Conservation (phyloP, 1,140 invertebrate genomes). For the Aphaenogaster ashmeadi region DNA sequence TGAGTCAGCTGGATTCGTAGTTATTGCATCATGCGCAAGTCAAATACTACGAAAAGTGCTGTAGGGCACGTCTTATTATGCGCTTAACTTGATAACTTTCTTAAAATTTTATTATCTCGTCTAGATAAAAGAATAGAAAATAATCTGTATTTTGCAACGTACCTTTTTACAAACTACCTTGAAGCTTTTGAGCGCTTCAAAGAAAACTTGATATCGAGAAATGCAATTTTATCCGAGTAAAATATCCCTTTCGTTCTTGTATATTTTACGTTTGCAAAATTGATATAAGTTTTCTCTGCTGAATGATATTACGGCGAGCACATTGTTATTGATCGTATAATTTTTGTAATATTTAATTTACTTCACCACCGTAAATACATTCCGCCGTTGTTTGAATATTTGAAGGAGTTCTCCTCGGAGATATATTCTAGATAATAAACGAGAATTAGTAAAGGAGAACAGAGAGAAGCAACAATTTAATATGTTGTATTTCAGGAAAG, state of each 20-base stretch:
- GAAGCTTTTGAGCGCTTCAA: constrained; percentile 8
- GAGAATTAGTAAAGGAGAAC: constrained; percentile 16
- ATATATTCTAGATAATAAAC: not conserved
- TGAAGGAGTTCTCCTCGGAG: not conserved
- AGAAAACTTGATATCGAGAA: constrained; percentile 18
- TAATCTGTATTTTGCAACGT: not conserved
- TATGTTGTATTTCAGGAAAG: not conserved
- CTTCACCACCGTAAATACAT: not conserved
- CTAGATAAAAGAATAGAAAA: not conserved
- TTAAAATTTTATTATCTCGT: constrained; percentile 21
- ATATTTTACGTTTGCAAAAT: constrained; percentile 11
- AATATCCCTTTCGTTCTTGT: not conserved
- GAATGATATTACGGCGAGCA: constrained; percentile 5
- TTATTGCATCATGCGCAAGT: not conserved
- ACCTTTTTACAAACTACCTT: not conserved
- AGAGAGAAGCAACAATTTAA: constrained; percentile 36
- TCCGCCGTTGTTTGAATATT: not conserved
- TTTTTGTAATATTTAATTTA: constrained; percentile 3
- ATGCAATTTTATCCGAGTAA: constrained; percentile 33
- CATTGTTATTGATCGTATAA: not conserved
- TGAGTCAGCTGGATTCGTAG: constrained; percentile 36
- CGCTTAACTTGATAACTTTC: constrained; percentile 16
- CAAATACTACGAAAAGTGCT: not conserved
- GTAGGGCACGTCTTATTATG: constrained; percentile 2
- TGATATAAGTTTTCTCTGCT: not conserved